Percentiles rank a stretch among this genome's conserved stretches.
Conservation (phyloP, 2,113 vertebrate species). For the Stictonetta naevosa region DNA sequence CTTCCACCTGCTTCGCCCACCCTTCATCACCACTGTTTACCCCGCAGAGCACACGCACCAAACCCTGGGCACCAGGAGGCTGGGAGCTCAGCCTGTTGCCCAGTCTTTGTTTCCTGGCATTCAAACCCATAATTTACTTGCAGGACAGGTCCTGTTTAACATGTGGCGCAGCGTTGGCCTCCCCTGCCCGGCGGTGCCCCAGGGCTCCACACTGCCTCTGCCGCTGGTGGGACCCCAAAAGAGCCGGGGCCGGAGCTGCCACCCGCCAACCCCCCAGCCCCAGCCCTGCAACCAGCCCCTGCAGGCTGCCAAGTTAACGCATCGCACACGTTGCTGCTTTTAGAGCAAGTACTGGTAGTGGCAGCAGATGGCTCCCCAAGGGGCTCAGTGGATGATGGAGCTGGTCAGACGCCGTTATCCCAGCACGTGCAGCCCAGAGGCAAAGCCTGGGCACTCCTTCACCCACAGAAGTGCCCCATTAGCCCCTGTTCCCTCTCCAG, state of each 20-base stretch:
- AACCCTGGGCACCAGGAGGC: neutral
- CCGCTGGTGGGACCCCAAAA: fast-evolving
- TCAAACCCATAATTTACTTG: neutral
- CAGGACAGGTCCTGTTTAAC: neutral
- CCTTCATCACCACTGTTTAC: fast-evolving
- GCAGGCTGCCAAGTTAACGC: neutral
- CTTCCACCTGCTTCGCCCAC: neutral
- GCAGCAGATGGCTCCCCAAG: neutral
- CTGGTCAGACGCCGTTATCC: neutral
- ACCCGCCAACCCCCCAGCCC: no score
- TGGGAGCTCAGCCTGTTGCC: neutral
- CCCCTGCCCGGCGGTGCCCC: fast-evolving
- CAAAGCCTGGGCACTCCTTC: neutral
- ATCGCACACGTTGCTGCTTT: neutral
- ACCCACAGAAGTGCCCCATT: fast-evolving
- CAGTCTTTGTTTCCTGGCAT: neutral
- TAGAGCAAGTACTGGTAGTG: neutral
- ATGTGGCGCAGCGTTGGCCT: fast-evolving
- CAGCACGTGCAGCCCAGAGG: neutral
- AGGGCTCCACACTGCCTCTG: fast-evolving
- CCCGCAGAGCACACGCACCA: neutral
- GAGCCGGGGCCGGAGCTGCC: no score
- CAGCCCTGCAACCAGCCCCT: no score
- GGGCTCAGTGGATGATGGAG: neutral
- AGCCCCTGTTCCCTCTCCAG: neutral